Percentiles rank a stretch among this genome's conserved stretches.
phyloP scores from a whole-genome alignment of 2,797 vertebrate genomes.

The Erithacus rubecula region DNA sequence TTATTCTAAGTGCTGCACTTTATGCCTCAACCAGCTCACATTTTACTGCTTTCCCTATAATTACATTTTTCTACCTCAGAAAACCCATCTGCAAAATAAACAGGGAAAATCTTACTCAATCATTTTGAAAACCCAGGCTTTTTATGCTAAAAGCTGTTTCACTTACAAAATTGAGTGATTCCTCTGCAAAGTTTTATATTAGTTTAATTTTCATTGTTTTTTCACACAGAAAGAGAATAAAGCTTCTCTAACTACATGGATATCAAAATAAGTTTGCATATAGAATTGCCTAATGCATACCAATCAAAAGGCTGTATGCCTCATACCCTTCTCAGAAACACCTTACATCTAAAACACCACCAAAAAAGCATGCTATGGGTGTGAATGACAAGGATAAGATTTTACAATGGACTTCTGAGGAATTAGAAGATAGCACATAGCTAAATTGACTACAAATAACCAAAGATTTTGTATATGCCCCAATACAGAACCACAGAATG shows the following conservation, averaged over 20 bases:
- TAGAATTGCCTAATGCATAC: background rate
- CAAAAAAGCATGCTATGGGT: background rate
- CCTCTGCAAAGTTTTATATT: slow-evolving; percentile 33
- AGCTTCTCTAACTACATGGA: background rate
- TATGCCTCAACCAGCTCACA: slow-evolving; percentile 52
- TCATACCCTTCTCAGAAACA: background rate
- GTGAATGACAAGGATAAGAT: background rate
- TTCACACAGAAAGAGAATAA: background rate
- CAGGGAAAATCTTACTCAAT: slow-evolving; percentile 25
- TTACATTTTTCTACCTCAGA: slow-evolving; percentile 67
- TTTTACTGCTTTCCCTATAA: slow-evolving; percentile 68
- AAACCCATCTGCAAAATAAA: slow-evolving; percentile 68
- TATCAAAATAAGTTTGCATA: slow-evolving; percentile 44
- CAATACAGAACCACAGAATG: background rate
- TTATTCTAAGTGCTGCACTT: slow-evolving; percentile 71
- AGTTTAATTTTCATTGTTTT: slow-evolving; percentile 49
- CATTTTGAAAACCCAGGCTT: slow-evolving; percentile 29
- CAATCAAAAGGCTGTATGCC: background rate
- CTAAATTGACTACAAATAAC: background rate
- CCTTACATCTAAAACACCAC: background rate
- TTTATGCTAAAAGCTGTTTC: slow-evolving; percentile 59
- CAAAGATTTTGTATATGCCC: background rate
- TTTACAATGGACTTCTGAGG: slow-evolving; percentile 2
- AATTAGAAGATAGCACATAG: background rate
- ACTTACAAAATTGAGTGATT: slow-evolving; percentile 33